Evolutionary conservation across 2,113 vertebrate genomes (phyloP), one percentile per base, ranked within the genome.

Genomic region (Salvelinus namaycush): DNA sequence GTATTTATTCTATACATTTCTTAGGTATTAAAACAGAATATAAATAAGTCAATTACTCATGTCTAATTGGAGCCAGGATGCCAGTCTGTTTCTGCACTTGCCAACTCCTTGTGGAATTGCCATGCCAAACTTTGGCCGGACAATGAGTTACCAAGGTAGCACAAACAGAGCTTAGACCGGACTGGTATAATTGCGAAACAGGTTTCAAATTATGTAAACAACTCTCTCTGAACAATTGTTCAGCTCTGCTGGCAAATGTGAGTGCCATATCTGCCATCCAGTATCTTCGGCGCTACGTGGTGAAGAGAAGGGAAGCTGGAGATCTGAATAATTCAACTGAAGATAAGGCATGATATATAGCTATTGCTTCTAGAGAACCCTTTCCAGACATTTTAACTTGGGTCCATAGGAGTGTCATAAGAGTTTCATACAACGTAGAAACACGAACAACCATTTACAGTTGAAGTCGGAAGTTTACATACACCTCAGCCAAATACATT

Each of bases 241-340:
- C 90, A 99, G 98, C 95, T 90, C 91, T 98, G 81, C 91, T 99
- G 84, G 98, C 97, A 3, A 97, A 96, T 49, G 88, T 99, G 3
- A 97, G 97, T 24, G 95, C 96, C 0, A 88, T 99, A 9, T 99
- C 97, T 0, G 97, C 97, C n/a, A 98, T 99, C 90, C 96, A 93
- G 79, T 97, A 96, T 89, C 94, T 98, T 91, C 93, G 97, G 68
- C 85, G 92, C 51, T 94, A 94, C 70, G 79, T 89, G 81, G 89
- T 20, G 81, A 90, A 29, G 26, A 67, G 65, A 9, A 67, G 22
- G 65, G 51, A 54, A 54, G 51, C 51, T 54, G 51, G 16, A 54
- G 51, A 54, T 14, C 16, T 54, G 51, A 54, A 76, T 74, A 84
- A 78, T n/a, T 76, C 74, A 64, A 24, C 73, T 59, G 69, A 64